Evolutionary conservation across 2,797 vertebrate genomes (phyloP).

Genomic region (Crenuchus spilurus): DNA sequence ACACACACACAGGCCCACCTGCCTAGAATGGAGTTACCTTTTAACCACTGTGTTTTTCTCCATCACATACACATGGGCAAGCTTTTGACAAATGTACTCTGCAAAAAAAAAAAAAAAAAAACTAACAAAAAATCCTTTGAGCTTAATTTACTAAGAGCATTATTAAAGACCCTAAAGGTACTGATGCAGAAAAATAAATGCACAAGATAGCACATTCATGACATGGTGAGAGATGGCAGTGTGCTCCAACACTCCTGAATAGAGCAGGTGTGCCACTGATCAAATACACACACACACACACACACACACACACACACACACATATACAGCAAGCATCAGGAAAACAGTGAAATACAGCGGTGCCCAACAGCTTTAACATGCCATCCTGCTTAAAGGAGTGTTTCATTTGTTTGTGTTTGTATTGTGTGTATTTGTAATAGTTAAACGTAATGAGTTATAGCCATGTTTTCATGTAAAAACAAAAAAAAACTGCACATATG

Average conservation of each 20-base stretch:
- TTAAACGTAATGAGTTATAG: neutral
- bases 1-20: constrained; percentile 68
- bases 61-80: constrained; percentile 44
- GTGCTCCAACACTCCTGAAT: constrained; percentile 59
- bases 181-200: neutral
- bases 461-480: neutral
- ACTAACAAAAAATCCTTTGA: too few species aligned
- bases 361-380: constrained; percentile 46
- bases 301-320: constrained; percentile 14
- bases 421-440: neutral
- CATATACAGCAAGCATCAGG: constrained; percentile 2
- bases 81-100: neutral
- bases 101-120: too few species aligned
- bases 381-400: constrained; percentile 32
- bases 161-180: neutral
- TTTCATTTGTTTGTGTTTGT: constrained; percentile 3
- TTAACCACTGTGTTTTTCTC: constrained; percentile 67
- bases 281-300: constrained; percentile 25
- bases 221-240: constrained; percentile 46
- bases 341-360: neutral
- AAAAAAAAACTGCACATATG: neutral
- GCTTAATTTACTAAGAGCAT: neutral
- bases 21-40: constrained; percentile 72
- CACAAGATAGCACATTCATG: constrained; percentile 21
- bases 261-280: constrained; percentile 58